Evolutionary conservation across 2,113 vertebrate genomes (phyloP).

Genomic region (Neogale vison): DNA sequence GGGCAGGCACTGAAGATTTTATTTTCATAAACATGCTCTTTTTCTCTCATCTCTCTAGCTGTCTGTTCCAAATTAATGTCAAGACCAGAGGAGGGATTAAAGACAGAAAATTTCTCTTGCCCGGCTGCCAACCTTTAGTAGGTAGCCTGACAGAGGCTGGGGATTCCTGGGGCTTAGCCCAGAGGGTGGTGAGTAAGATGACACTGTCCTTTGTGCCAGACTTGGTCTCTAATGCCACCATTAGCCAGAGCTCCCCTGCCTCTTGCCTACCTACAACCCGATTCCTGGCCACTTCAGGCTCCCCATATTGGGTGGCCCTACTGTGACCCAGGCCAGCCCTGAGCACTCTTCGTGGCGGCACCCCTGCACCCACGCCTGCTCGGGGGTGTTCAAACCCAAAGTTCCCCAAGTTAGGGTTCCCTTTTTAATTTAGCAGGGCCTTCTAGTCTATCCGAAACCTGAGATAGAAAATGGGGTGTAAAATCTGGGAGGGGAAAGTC

Average conservation of each 20-base stretch:
- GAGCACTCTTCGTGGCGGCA: neutral
- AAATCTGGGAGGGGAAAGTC: neutral
- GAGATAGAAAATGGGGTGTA: neutral
- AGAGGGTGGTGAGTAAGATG: neutral
- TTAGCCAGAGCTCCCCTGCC: neutral
- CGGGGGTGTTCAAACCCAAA: neutral
- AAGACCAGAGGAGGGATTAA: neutral
- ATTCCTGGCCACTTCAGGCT: neutral
- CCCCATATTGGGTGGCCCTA: neutral
- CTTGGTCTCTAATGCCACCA: neutral
- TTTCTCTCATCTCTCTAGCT: neutral
- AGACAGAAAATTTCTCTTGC: neutral
- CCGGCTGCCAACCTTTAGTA: neutral
- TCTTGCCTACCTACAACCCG: neutral
- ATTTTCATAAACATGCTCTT: neutral
- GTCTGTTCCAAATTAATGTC: constrained; percentile 37
- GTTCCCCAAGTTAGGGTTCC: neutral
- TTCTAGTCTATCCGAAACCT: neutral
- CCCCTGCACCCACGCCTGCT: neutral
- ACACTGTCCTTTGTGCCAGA: neutral
- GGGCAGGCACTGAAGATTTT: neutral
- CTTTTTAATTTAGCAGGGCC: neutral
- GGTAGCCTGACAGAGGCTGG: neutral
- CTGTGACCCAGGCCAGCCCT: neutral
- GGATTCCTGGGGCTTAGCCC: neutral